Base-by-base conservation (phyloP, 2,797 vertebrate genomes). In the Sebastes steindachneri region DNA sequence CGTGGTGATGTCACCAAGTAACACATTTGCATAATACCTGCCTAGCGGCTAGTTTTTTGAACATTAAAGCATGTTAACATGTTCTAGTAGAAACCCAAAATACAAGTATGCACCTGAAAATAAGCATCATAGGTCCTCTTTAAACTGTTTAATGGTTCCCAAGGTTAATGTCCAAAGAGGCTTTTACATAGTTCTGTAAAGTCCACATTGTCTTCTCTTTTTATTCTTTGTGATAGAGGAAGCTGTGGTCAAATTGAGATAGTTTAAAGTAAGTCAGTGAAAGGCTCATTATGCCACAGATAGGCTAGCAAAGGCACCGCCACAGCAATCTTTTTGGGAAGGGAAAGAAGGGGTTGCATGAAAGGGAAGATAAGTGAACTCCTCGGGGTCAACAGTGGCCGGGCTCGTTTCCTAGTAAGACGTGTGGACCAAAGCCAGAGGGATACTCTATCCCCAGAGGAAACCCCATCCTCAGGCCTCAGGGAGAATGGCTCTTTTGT, bases 401-500 rank as follows among this genome's bases (percentile, higher is more conserved):
- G 5, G 59, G 3, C 73, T 68, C 21, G 55, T 68, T 35, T 83
- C 68, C 64, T 64, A n/a, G 53, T 67, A 7, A 66, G 72, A 79
- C 82, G 11, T 74, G 87, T 91, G 88, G 91, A 76, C 21, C 25
- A 2, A 31, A 72, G 85, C 87, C 92, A 90, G 77, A 65, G 62
- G 70, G 94, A 86, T 5, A 94, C 89, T 90, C 84, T 90, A 95
- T 92, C 92, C 91, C 41, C 75, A 15, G 66, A 86, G 88, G 94
- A 93, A 95, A 95, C 89, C 73, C 85, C 91, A 94, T 94, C 93
- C 93, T 31, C 33, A 5, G 79, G 80, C 75, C 77, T 76, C 77
- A 14, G 70, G 80, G 79, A 94, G 89, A 94, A 91, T 83, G 82
- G 83, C 78, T 82, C 91, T 90, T 71, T 95, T 95, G 94, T 94